Evolutionary conservation across 2,888 invertebrate species (phyloP).

Genomic region (Drosophila koepferae): DNA sequence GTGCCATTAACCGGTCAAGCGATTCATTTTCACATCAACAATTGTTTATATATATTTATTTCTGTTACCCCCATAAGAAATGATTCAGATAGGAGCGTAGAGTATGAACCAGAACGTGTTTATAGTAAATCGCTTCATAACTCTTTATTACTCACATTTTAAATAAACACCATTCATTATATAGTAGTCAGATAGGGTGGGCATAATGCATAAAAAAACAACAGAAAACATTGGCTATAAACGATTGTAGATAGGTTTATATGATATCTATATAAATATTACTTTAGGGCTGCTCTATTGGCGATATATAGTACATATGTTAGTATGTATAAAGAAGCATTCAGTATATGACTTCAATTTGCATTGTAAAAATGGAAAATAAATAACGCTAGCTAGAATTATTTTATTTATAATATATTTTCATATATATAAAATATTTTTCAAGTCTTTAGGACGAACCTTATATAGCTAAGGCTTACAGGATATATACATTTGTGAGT

Average conservation of each 20-base stretch:
- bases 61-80: background rate
- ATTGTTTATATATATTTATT: background rate
- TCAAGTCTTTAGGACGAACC: background rate
- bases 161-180: background rate
- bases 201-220: background rate
- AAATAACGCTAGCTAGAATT: background rate
- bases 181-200: background rate
- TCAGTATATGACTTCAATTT: background rate
- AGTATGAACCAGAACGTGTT: background rate
- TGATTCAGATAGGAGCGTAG: constrained; percentile 1
- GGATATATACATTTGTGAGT: background rate
- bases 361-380: background rate
- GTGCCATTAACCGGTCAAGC: constrained; percentile 23
- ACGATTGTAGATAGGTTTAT: background rate
- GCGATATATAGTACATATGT: no score
- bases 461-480: background rate
- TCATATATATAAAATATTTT: no score
- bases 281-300: background rate
- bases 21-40: constrained; percentile 33
- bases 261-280: background rate
- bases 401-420: background rate
- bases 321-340: no score
- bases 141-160: constrained; percentile 5
- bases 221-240: background rate
- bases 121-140: background rate